These are phyloP conservation scores for Microtus oregoni DNA, from an alignment of 2,113 vertebrate species.

Conservation along the genomic window DNA sequence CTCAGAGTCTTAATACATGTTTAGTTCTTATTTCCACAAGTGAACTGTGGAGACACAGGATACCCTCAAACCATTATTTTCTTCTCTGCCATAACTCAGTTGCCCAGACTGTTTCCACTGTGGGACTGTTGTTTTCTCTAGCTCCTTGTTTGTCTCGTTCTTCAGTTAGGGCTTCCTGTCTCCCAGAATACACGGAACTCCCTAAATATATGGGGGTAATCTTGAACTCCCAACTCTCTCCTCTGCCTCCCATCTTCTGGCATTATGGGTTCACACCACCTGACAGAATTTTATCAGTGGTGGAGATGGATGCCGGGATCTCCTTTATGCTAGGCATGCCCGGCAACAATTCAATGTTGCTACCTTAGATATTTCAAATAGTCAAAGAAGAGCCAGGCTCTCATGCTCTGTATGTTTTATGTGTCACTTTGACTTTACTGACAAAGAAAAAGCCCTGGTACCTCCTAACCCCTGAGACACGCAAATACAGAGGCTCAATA, in stretches of 20 bases:
- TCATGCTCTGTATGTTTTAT: background rate
- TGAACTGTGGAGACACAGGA: accelerated
- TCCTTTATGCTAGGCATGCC: too few species aligned
- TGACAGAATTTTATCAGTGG: background rate
- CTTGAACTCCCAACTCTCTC: background rate
- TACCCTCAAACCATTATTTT: background rate
- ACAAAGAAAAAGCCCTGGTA: background rate
- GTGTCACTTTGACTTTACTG: background rate
- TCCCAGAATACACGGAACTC: background rate
- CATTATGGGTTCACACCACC: background rate
- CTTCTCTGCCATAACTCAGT: background rate
- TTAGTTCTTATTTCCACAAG: background rate
- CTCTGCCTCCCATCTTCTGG: background rate
- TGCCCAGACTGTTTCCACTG: background rate
- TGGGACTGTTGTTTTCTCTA: background rate
- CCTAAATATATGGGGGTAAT: background rate
- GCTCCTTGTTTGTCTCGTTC: background rate
- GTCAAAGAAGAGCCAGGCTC: background rate
- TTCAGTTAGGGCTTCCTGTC: background rate
- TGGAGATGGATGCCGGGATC: background rate
- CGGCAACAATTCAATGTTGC: background rate
- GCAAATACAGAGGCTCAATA: background rate
- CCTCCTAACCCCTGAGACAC: background rate
- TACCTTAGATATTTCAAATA: background rate
- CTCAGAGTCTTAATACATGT: background rate